Evolutionary conservation across 2,888 invertebrate genomes (phyloP), one percentile per base, ranked within the genome.

Genomic region (Agrotis puta): DNA sequence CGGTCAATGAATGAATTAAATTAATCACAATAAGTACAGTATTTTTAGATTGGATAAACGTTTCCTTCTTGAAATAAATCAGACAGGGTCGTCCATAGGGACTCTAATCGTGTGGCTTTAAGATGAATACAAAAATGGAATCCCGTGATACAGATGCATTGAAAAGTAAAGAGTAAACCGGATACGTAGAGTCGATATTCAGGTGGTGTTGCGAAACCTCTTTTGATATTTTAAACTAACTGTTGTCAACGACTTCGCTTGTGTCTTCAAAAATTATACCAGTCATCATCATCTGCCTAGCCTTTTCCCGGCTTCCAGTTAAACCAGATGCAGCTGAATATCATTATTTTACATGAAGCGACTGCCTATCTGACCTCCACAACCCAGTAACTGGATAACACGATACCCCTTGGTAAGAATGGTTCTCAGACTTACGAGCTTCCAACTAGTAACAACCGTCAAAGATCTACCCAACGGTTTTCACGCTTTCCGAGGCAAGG

Each of bases 21-120:
- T 14, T 18, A 13, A 66, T 24, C 16, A 39, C 18, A 20, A 51
- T 45, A 18, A n/a, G 14, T 11, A 2, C 2, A 39, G 11, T 71
- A 77, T 77, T 33, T 56, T 33, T 70, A 54, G 70, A 77, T 33
- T 70, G 48, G 70, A 77, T 11, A 68, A 77, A 47, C 24, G 39
- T 54, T 53, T 22, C 69, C 24, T 43, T 54, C 24, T 77, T 77
- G 56, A 1, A 43, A 4, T n/a, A 45, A 13, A 56, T 6, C 48
- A 18, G 11, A n/a, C 33, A 6, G 4, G 20, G 47, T 16, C 20
- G 2, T 1, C 71, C 78, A 27, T 22, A 1, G 71, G 22, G 78
- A 77, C 16, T 0, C 7, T 5, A 16, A 45, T 27, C 14, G 13
- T 5, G 14, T 59, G 24, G 24, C 24, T 20, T 45, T 73, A 18